Base-by-base conservation (phyloP, 1,140 invertebrate genomes). In the Bradysia coprophila region DNA sequence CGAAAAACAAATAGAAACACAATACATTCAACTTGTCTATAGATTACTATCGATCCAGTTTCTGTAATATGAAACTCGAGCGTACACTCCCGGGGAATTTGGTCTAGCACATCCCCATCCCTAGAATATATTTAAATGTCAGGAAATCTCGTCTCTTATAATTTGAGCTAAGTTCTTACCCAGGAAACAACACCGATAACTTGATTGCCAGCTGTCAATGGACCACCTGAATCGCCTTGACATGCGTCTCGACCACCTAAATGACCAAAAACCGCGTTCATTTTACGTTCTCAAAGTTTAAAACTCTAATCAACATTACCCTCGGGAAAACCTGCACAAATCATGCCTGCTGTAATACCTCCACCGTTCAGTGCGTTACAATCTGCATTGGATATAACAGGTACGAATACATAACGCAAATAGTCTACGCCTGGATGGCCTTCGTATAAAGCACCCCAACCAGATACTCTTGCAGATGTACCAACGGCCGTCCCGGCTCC, bases 261-360 rank as follows among this genome's bases (percentile, higher is more conserved):
- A n/a, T n/a, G n/a, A 80, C 81, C 57, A 81, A 84, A 36, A 86
- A 72, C 56, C 72, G 68, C 19, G 65, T 64, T 0, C 70, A 66
- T 36, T 65, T 61, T 44, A 54, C 51, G 53, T 81, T 76, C 32
- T 8, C 24, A n/a, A 3, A 10, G 22, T 61, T 41, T 38, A 66
- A 73, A 49, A 78, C 81, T 2, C 62, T 44, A 1, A 57, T 42
- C 50, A 72, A 55, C 48, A 80, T 71, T 31, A 75, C 77, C 1
- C 84, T 62, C 51, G 73, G 67, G 0, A 82, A 78, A 67, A 84
- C 76, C 49, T 71, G 65, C 80, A 52, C 82, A 86, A 16, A 82
- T 54, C 73, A 81, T 80, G 11, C 70, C 72, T 6, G 71, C 54
- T 1, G 71, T 71, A 24, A 85, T 65, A 3, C 43, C 11, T 3